Evolutionary conservation across 2,888 invertebrate species (phyloP).

Genomic region (Graphium colonna): DNA sequence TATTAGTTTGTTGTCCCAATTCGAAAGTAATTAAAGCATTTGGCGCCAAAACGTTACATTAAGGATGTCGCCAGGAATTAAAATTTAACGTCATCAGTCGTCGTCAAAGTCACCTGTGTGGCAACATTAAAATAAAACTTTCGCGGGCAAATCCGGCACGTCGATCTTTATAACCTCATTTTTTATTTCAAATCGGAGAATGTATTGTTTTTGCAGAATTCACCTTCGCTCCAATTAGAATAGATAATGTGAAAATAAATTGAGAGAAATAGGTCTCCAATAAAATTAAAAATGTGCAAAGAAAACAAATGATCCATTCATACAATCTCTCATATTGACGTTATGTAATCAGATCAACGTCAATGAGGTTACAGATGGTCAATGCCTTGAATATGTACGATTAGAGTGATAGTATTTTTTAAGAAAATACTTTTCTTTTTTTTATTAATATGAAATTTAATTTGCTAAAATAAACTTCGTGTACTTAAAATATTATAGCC

Average conservation of each 20-base stretch:
- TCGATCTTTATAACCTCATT: conserved; percentile 20
- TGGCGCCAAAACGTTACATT: conserved; percentile 14
- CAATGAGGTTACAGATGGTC: conserved; percentile 48
- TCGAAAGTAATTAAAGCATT: conserved; percentile 11
- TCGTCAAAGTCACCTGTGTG: conserved; percentile 6
- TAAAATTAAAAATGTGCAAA: conserved; percentile 41
- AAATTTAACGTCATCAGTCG: neutral
- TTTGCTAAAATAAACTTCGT: too few species aligned
- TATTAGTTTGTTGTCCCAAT: conserved; percentile 20
- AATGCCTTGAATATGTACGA: too few species aligned
- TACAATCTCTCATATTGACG: conserved; percentile 49
- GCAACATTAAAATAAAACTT: conserved; percentile 2
- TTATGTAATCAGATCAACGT: conserved; percentile 59
- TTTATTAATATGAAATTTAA: too few species aligned
- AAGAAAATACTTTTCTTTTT: too few species aligned
- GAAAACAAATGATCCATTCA: conserved; percentile 50
- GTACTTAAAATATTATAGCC: too few species aligned
- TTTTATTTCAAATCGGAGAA: conserved; percentile 19
- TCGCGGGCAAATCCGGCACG: neutral
- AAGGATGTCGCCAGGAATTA: conserved; percentile 5
- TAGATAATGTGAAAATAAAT: conserved; percentile 38
- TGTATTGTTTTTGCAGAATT: conserved; percentile 20
- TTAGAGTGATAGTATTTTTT: too few species aligned
- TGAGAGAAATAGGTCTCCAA: conserved; percentile 55
- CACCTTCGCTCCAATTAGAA: conserved; percentile 35